phyloP scores from a whole-genome alignment of 2,797 vertebrate species.

The Siniperca obscura region DNA sequence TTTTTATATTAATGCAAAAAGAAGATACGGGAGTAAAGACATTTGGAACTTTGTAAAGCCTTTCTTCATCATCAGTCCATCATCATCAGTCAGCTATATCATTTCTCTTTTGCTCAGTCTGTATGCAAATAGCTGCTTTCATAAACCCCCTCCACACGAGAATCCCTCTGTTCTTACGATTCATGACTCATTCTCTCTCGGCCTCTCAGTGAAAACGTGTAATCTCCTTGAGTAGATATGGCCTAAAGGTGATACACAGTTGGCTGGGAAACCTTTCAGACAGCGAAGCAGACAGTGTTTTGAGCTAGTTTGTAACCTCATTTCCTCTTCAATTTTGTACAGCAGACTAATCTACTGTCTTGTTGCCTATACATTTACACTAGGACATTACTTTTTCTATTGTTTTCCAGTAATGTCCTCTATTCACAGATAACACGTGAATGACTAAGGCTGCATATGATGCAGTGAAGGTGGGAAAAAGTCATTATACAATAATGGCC shows the following conservation, averaged over 20 bases:
- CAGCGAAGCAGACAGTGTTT: background rate
- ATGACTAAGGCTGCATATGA: background rate
- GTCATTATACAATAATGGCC: background rate
- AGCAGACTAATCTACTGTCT: background rate
- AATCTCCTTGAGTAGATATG: background rate
- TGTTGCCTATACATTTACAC: background rate
- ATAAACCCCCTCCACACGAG: background rate
- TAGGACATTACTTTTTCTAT: background rate
- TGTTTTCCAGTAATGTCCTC: background rate
- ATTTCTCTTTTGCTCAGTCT: background rate
- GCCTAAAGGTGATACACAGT: background rate
- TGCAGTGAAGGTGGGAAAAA: background rate
- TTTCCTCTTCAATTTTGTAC: background rate
- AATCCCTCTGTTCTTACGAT: background rate
- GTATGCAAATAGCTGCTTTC: conserved; percentile 5
- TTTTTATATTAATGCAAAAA: background rate
- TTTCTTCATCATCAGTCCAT: background rate
- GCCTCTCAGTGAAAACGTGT: background rate
- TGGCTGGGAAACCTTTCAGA: background rate
- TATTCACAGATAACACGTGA: background rate
- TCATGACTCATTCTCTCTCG: background rate
- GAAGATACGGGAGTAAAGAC: background rate
- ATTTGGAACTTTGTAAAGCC: background rate
- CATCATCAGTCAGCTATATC: background rate
- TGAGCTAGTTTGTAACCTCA: background rate